These are phyloP conservation scores for Drosophila dunni DNA, from an alignment of 1,140 invertebrate genomes.

Conservation along the genomic window DNA sequence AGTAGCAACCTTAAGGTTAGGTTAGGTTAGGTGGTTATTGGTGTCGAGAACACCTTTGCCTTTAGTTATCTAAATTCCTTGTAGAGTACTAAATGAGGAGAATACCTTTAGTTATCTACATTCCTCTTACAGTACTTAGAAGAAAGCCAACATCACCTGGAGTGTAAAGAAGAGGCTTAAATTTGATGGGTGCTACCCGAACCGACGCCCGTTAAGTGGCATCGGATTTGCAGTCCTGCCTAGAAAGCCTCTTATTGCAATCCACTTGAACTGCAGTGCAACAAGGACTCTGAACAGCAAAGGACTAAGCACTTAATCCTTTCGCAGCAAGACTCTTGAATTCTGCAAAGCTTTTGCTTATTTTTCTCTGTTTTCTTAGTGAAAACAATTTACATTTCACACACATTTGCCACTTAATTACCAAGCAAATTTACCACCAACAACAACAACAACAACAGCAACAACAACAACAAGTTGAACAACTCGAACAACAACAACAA, in stretches of 20 bases:
- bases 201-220: too few relatives aligned
- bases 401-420: constrained; percentile 37
- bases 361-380: constrained; percentile 12
- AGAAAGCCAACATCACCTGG: too few relatives aligned
- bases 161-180: too few relatives aligned
- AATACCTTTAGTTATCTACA: too few relatives aligned
- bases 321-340: constrained; percentile 9
- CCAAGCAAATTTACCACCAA: constrained; percentile 46
- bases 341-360: not conserved
- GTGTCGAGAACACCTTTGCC: too few relatives aligned
- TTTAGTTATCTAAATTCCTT: too few relatives aligned
- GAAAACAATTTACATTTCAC: constrained; percentile 25
- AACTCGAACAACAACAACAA: constrained; percentile 26
- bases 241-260: not conserved
- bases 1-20: too few relatives aligned
- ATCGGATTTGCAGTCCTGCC: too few relatives aligned
- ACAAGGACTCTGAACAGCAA: not conserved
- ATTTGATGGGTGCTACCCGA: too few relatives aligned
- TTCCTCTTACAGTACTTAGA: too few relatives aligned
- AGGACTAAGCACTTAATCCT: constrained; percentile 19
- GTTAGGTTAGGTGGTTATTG: too few relatives aligned
- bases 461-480: constrained; percentile 9
- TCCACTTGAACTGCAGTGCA: constrained; percentile 1
- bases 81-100: too few relatives aligned
- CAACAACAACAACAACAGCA: constrained; percentile 10